Evolutionary conservation across 2,797 vertebrate species (phyloP).

Genomic region (Valencia hispanica): DNA sequence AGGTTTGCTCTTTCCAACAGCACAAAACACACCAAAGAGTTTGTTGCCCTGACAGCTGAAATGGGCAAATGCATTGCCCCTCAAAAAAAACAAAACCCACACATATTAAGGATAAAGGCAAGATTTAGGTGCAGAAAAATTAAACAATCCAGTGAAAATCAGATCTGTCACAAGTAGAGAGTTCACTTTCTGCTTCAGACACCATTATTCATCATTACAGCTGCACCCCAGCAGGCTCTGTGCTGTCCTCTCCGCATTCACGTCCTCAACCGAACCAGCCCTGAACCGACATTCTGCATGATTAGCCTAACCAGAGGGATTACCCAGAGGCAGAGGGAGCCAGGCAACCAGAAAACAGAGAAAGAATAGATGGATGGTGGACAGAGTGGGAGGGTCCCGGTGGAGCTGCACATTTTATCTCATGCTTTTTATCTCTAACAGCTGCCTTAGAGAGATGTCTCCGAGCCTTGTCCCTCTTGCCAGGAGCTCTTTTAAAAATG

Average conservation of each 20-base stretch:
- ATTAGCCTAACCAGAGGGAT: constrained; percentile 78
- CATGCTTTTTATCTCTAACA: constrained; percentile 56
- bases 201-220: constrained; percentile 66
- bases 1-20: constrained; percentile 43
- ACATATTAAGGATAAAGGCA: constrained; percentile 20
- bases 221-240: constrained; percentile 27
- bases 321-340: constrained; percentile 47
- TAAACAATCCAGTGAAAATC: constrained; percentile 33
- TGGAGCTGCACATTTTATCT: constrained; percentile 57
- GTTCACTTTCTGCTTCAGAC: constrained; percentile 37
- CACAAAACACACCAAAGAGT: constrained; percentile 5
- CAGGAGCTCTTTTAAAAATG: constrained; percentile 39
- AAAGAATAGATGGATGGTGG: constrained; percentile 35
- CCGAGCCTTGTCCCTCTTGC: constrained; percentile 38
- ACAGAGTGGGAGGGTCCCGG: constrained; percentile 26
- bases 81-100: constrained; percentile 1
- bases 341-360: constrained; percentile 7
- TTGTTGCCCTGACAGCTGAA: constrained; percentile 3
- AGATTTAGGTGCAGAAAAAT: constrained; percentile 22
- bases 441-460: constrained; percentile 51
- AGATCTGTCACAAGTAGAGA: constrained; percentile 34
- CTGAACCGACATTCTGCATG: constrained; percentile 56
- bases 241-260: constrained; percentile 40
- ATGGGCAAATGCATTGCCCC: neutral
- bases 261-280: constrained; percentile 50